Conservation (phyloP, 2,797 vertebrate genomes). For the Eulemur rubriventer region DNA sequence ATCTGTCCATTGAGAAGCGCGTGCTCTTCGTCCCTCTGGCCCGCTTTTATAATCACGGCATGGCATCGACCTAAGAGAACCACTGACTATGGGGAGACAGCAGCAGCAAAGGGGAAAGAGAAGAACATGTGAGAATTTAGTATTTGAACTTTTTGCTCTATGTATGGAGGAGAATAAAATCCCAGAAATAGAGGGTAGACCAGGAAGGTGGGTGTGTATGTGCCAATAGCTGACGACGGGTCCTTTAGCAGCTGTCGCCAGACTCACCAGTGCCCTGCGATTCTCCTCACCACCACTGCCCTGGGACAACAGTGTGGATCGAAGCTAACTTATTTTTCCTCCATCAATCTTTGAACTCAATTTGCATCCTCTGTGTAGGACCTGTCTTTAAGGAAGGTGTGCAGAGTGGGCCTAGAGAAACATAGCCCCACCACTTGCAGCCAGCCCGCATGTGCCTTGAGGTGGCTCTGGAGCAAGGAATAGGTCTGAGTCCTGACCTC, state of each 20-base stretch:
- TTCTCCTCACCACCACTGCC: background rate
- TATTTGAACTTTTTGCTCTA: background rate
- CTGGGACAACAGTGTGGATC: accelerated
- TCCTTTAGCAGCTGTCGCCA: background rate
- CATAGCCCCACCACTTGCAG: background rate
- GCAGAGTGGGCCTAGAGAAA: background rate
- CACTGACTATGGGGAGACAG: background rate
- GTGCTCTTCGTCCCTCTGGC: background rate
- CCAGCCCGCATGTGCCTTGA: accelerated
- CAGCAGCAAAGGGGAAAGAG: background rate
- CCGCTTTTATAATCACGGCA: background rate
- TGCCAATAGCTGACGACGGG: background rate
- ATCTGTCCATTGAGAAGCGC: background rate
- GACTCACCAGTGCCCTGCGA: accelerated
- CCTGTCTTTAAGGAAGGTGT: background rate
- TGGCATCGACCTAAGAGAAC: background rate
- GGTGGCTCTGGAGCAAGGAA: background rate
- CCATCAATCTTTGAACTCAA: background rate
- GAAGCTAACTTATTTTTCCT: background rate
- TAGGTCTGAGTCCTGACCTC: background rate
- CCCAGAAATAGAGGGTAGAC: background rate
- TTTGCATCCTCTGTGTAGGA: background rate
- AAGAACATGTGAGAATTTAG: background rate
- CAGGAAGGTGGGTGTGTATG: background rate
- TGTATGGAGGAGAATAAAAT: background rate